These are phyloP conservation scores for Scelioninae gen. 1 DNA, from an alignment of 2,888 invertebrate genomes.

Conservation along the genomic window DNA sequence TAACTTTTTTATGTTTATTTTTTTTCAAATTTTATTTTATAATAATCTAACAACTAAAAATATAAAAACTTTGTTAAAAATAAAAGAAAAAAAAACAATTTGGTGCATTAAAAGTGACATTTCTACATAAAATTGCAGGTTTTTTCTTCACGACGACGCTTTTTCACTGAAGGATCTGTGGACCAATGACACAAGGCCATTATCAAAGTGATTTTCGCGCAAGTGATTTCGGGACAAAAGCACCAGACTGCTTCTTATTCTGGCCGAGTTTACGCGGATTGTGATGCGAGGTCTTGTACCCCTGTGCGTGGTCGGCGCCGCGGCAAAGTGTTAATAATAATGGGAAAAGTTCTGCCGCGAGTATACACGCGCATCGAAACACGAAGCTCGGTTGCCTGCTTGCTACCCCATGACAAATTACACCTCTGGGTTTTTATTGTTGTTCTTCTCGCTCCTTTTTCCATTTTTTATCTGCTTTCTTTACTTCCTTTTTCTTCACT, in stretches of 20 bases:
- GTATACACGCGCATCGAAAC: constrained; percentile 54
- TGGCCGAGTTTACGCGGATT: constrained; percentile 36
- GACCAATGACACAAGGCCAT: constrained; percentile 23
- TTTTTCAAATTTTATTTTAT: too few relatives aligned
- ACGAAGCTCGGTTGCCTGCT: constrained; percentile 45
- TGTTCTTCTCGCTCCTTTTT: constrained; percentile 71
- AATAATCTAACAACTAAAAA: too few relatives aligned
- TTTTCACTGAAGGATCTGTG: neutral
- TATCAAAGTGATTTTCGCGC: constrained; percentile 28
- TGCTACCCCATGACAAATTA: constrained; percentile 79
- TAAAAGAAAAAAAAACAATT: constrained; percentile 5
- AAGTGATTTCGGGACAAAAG: constrained; percentile 15
- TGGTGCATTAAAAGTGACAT: too few relatives aligned
- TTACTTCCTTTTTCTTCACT: constrained; percentile 1
- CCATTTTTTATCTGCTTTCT: constrained; percentile 11
- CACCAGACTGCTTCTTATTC: constrained; percentile 46
- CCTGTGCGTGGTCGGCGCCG: constrained; percentile 37
- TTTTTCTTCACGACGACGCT: too few relatives aligned
- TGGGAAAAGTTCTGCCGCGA: constrained; percentile 78
- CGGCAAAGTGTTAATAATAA: constrained; percentile 80
- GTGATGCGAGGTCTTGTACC: constrained; percentile 21
- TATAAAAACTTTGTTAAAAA: too few relatives aligned
- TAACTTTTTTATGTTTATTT: too few relatives aligned
- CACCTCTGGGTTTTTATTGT: constrained; percentile 80
- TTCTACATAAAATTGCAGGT: too few relatives aligned